A percentile compares a stretch with the other conserved stretches of the same genome.
These are phyloP conservation scores for Diceros bicornis DNA, from an alignment of 2,797 vertebrate species.

Conservation along the genomic window DNA sequence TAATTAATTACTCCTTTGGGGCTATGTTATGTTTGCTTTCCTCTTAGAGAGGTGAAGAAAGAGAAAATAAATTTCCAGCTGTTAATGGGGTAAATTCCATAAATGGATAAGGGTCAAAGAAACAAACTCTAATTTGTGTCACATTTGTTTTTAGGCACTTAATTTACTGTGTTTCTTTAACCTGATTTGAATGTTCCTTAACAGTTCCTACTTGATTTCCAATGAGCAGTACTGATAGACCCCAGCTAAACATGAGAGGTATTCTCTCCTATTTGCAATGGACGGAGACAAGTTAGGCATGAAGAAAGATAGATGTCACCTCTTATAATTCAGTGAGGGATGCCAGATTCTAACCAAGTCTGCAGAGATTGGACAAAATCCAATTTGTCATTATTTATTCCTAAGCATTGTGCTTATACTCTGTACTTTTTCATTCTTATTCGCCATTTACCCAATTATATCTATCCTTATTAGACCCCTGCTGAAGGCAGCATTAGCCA, in stretches of 20 bases:
- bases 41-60: constrained; percentile 86
- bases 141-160: constrained; percentile 83
- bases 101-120: constrained; percentile 88
- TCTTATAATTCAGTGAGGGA: constrained; percentile 81
- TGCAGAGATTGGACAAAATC: constrained; percentile 88
- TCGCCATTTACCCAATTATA: constrained; percentile 91
- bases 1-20: constrained; percentile 90
- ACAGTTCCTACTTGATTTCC: constrained; percentile 76
- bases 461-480: constrained; percentile 92
- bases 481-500: constrained; percentile 90
- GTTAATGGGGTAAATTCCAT: constrained; percentile 86
- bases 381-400: constrained; percentile 90
- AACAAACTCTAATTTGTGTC: constrained; percentile 81
- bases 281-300: constrained; percentile 74
- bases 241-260: constrained; percentile 73
- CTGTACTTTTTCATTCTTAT: constrained; percentile 88
- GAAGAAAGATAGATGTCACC: constrained; percentile 66
- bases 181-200: constrained; percentile 72
- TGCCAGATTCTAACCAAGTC: constrained; percentile 84
- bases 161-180: constrained; percentile 85
- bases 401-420: constrained; percentile 86
- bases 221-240: constrained; percentile 68
- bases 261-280: constrained; percentile 74
- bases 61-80: constrained; percentile 89
- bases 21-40: constrained; percentile 87